Conservation (phyloP, 2,797 vertebrate genomes). For the Falco biarmicus region DNA sequence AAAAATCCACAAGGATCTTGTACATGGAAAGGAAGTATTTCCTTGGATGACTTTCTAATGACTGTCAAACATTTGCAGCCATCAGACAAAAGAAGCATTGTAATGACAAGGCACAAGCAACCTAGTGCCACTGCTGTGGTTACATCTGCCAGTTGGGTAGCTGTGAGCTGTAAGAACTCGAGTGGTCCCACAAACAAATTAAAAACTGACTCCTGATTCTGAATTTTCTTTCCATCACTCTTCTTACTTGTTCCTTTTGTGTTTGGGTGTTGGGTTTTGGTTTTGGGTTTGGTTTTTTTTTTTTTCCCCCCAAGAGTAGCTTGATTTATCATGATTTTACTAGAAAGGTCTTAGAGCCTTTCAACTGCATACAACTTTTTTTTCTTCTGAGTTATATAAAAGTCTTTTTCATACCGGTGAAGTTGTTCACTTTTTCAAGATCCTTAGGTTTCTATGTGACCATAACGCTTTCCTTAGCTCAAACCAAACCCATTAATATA, state of each 20-base stretch:
- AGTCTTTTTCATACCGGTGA: background rate
- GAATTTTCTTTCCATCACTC: background rate
- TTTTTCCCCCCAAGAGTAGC: background rate
- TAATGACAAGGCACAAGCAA: slow-evolving; percentile 40
- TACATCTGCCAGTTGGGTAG: background rate
- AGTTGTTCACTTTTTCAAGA: background rate
- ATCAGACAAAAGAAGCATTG: slow-evolving; percentile 72
- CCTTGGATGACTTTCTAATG: slow-evolving; percentile 72
- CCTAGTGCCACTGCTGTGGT: background rate
- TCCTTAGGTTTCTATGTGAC: background rate
- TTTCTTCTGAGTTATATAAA: background rate
- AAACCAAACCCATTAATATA: background rate
- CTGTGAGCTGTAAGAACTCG: background rate
- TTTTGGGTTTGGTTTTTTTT: too few relatives aligned
- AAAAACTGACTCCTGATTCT: background rate
- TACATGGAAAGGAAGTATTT: slow-evolving; percentile 74
- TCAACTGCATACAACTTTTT: fast-evolving
- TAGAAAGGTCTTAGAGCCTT: background rate
- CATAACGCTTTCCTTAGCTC: background rate
- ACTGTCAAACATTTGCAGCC: slow-evolving; percentile 72
- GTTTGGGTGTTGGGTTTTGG: background rate
- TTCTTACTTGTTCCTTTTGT: background rate
- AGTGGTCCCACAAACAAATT: background rate
- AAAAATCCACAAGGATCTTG: slow-evolving; percentile 58
- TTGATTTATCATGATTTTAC: background rate